Percentiles rank a stretch among this genome's conserved stretches.
Evolutionary conservation across 2,888 invertebrate species (phyloP).

Genomic region (Parnassius smintheus): DNA sequence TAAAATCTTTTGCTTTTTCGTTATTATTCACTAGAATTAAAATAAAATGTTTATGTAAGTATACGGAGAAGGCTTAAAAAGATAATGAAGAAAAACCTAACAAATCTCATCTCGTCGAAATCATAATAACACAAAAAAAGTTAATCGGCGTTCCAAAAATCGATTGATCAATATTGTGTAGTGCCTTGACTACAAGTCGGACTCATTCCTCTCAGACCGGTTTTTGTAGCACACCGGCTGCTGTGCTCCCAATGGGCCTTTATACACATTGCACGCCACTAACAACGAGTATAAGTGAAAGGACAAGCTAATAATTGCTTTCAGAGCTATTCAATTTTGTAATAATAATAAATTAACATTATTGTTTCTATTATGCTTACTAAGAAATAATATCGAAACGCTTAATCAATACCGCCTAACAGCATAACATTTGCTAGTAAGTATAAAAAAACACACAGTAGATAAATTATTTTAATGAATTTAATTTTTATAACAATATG

Average conservation of each 20-base stretch:
- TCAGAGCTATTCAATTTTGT: constrained; percentile 66
- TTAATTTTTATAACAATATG: constrained; percentile 6
- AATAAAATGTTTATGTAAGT: no score
- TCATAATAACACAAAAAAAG: constrained; percentile 20
- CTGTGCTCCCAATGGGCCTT: constrained; percentile 56
- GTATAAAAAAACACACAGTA: constrained; percentile 6
- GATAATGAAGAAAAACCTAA: background rate
- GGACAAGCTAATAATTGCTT: constrained; percentile 75
- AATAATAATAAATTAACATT: constrained; percentile 50
- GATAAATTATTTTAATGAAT: constrained; percentile 7
- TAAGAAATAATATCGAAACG: constrained; percentile 7
- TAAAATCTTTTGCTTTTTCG: no score
- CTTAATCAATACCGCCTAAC: constrained; percentile 6
- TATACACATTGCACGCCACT: constrained; percentile 44
- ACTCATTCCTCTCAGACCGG: constrained; percentile 73
- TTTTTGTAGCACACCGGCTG: constrained; percentile 70
- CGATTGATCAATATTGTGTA: constrained; percentile 76
- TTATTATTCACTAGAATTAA: no score
- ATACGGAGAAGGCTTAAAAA: background rate
- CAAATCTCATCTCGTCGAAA: constrained; percentile 1
- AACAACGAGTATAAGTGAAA: constrained; percentile 69
- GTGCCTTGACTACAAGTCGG: constrained; percentile 70
- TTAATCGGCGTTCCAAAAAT: constrained; percentile 61
- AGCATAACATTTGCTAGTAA: background rate
- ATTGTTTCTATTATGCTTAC: constrained; percentile 31